These are phyloP conservation scores for Saccopteryx leptura DNA, from an alignment of 2,113 vertebrate species.

Conservation along the genomic window DNA sequence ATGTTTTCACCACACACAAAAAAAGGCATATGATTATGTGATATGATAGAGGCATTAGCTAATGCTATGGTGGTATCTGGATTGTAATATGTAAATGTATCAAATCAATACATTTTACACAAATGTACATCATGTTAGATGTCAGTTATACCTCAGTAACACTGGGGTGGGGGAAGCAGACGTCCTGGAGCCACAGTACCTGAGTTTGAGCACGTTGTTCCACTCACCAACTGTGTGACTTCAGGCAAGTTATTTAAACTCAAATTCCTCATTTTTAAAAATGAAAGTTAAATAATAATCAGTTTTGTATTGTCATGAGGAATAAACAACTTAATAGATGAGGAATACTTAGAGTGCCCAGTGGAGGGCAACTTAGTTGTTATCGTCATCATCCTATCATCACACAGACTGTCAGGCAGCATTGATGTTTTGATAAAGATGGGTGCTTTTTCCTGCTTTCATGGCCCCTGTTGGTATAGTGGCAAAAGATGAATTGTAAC, in stretches of 20 bases:
- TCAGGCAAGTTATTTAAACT: not conserved
- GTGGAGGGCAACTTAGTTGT: not conserved
- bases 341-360: not conserved
- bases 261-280: not conserved
- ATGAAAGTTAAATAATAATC: constrained; percentile 2
- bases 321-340: not conserved
- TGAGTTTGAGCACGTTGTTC: not conserved
- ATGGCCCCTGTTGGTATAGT: not conserved
- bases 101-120: not conserved
- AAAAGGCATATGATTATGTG: not conserved
- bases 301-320: not conserved
- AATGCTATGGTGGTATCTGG: not conserved
- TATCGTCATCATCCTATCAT: not conserved
- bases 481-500: not conserved
- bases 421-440: not conserved
- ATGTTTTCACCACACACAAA: not conserved
- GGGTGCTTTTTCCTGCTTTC: not conserved
- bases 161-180: not conserved
- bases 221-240: not conserved
- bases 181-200: not conserved
- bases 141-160: not conserved
- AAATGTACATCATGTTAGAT: not conserved
- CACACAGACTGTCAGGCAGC: not conserved
- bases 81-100: not conserved
- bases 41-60: not conserved